A percentile compares a stretch with the other conserved stretches of the same genome.
Conservation (phyloP, 2,888 invertebrate species). For the Ectobius pallidus region DNA sequence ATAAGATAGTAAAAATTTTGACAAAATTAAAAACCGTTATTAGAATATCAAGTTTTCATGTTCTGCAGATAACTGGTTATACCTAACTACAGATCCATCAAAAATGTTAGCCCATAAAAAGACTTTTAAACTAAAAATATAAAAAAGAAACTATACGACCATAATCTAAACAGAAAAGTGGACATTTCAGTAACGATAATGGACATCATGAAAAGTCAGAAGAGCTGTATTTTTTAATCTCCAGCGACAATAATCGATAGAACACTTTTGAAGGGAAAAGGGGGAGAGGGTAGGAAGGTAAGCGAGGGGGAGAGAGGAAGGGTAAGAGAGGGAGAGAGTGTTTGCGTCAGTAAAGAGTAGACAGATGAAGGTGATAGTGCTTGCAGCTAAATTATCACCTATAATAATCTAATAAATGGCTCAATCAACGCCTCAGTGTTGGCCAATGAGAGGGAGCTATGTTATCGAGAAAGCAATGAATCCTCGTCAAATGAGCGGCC, state of each 20-base stretch:
- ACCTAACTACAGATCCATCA: no score
- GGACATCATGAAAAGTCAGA: slow-evolving; percentile 11
- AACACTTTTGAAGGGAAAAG: background rate
- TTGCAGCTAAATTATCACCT: slow-evolving; percentile 30
- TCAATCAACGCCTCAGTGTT: slow-evolving; percentile 28
- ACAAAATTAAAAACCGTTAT: no score
- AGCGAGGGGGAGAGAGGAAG: slow-evolving; percentile 25
- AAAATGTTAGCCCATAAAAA: no score
- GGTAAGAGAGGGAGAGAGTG: slow-evolving; percentile 21
- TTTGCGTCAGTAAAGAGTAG: slow-evolving; percentile 15
- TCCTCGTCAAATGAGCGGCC: slow-evolving; percentile 34
- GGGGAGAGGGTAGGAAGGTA: no score
- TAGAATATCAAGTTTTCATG: no score
- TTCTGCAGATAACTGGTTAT: no score
- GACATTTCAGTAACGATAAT: slow-evolving; percentile 17
- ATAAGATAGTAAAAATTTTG: no score
- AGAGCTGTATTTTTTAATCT: slow-evolving; percentile 16
- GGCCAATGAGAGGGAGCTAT: slow-evolving; percentile 28
- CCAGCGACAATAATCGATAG: slow-evolving; percentile 20
- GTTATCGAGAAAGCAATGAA: slow-evolving; percentile 37
- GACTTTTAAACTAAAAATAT: no score
- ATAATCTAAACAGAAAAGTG: slow-evolving; percentile 17
- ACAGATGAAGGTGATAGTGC: slow-evolving; percentile 27
- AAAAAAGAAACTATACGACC: no score
- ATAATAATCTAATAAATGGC: slow-evolving; percentile 31